Percentiles rank a stretch among this genome's conserved stretches.
These are phyloP conservation scores for Drosophila bunnanda DNA, from an alignment of 2,888 invertebrate species.

Conservation along the genomic window DNA sequence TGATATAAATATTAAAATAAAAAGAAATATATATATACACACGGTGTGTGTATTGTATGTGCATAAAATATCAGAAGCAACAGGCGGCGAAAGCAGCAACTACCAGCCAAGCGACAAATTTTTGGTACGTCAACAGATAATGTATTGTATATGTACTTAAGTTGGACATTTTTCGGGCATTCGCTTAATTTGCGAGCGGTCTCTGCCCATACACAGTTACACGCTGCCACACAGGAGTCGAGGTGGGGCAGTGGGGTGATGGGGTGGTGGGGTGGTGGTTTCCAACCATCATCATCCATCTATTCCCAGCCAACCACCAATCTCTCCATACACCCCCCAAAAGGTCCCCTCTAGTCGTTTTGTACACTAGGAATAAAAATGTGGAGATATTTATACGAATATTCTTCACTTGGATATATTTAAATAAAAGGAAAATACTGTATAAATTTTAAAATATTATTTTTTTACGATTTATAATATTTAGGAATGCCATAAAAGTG, in stretches of 20 bases:
- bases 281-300: constrained; percentile 12
- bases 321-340: neutral
- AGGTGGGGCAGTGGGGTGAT: neutral
- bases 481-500: no score
- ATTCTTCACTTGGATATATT: neutral
- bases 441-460: no score
- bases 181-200: constrained; percentile 35
- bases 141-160: constrained; percentile 51
- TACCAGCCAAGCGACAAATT: constrained; percentile 57
- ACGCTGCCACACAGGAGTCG: constrained; percentile 9
- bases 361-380: neutral
- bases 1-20: constrained; percentile 78
- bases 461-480: no score
- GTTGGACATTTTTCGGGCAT: constrained; percentile 41
- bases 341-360: neutral
- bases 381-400: neutral
- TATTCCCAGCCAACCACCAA: constrained; percentile 11
- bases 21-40: constrained; percentile 29
- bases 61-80: constrained; percentile 53
- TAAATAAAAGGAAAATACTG: no score
- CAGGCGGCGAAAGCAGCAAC: constrained; percentile 42
- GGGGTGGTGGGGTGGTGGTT: neutral
- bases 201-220: constrained; percentile 16
- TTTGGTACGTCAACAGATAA: constrained; percentile 76
- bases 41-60: constrained; percentile 6